These are phyloP conservation scores for Pseudomyrmex pallidus DNA, from an alignment of 1,140 invertebrate genomes.

Conservation along the genomic window DNA sequence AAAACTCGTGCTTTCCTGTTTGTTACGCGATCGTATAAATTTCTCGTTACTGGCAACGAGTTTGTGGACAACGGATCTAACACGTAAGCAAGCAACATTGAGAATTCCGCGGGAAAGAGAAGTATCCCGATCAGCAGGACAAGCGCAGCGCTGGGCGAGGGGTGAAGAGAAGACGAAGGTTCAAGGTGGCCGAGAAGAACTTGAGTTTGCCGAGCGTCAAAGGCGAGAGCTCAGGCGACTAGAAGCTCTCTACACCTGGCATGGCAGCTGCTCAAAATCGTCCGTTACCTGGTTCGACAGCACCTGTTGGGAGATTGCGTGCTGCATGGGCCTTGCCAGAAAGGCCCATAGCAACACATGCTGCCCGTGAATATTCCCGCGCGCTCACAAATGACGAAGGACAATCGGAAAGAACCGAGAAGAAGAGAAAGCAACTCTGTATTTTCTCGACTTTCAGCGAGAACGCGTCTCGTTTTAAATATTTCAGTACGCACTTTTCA, in stretches of 20 bases:
- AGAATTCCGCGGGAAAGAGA: no score
- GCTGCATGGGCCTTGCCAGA: conserved; percentile 69
- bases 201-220: conserved; percentile 66
- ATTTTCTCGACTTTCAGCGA: no score
- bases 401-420: conserved; percentile 31
- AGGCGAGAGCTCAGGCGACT: conserved; percentile 40
- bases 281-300: conserved; percentile 81
- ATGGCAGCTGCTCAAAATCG: conserved; percentile 81
- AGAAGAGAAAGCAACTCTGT: neutral
- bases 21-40: no score
- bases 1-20: no score
- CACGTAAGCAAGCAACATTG: no score
- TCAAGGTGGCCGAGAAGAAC: conserved; percentile 51
- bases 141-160: no score
- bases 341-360: conserved; percentile 73
- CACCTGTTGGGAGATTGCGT: conserved; percentile 83
- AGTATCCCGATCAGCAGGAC: no score
- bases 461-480: neutral
- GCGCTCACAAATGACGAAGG: conserved; percentile 19
- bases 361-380: conserved; percentile 48
- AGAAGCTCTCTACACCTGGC: conserved; percentile 78
- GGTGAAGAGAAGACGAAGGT: conserved; percentile 44
- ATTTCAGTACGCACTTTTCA: no score
- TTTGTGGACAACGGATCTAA: no score
- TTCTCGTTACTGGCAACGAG: no score